phyloP scores from a whole-genome alignment of 1,140 invertebrate species.

The Anastatus disparis region DNA sequence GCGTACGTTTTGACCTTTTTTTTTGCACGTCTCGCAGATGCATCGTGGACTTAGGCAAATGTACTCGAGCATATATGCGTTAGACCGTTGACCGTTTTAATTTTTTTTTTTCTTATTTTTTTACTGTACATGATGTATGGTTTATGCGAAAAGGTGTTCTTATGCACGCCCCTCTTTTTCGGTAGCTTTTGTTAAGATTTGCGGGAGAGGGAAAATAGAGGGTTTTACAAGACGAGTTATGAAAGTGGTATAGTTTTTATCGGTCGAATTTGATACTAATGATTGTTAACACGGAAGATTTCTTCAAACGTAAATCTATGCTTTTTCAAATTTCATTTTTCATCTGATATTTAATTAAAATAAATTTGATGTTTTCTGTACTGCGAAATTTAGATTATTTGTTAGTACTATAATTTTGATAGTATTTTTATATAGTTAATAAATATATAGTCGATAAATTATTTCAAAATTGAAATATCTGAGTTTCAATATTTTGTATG shows the following conservation, averaged over 20 bases:
- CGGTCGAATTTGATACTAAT: neutral
- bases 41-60: neutral
- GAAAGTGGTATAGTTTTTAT: slow-evolving; percentile 33
- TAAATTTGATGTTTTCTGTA: no score
- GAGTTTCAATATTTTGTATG: no score
- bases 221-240: no score
- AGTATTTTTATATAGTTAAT: no score
- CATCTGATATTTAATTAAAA: no score
- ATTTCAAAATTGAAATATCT: no score
- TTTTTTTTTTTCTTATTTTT: neutral
- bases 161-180: slow-evolving; percentile 4
- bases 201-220: neutral
- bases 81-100: slow-evolving; percentile 22
- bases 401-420: no score
- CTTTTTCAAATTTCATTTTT: no score
- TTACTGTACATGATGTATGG: neutral
- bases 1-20: neutral
- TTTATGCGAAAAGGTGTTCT: neutral
- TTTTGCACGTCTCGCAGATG: neutral
- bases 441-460: no score
- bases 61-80: neutral
- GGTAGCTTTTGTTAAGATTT: neutral
- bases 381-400: no score
- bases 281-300: no score
- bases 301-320: no score